These are phyloP conservation scores for Drosophila kikkawai DNA, from an alignment of 1,140 invertebrate species.

Conservation along the genomic window DNA sequence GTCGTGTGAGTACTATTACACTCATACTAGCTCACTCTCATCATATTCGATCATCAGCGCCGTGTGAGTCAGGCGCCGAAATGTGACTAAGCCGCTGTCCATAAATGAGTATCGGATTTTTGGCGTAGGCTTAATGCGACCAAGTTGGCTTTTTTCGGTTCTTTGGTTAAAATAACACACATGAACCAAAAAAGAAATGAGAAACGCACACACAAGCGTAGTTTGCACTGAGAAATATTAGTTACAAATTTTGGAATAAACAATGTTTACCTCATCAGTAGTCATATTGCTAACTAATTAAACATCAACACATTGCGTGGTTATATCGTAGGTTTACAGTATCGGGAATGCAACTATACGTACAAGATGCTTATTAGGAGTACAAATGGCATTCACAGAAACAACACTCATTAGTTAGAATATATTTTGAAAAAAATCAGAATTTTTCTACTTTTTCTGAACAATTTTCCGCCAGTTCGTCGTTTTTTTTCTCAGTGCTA, in stretches of 20 bases:
- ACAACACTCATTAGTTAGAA: not conserved
- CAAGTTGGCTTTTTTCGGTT: conserved; percentile 49
- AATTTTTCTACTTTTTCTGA: not conserved
- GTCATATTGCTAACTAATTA: not conserved
- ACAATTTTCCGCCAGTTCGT: not conserved
- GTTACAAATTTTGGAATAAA: too few relatives aligned
- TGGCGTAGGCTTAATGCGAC: conserved; percentile 59
- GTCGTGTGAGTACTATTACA: conserved; percentile 8
- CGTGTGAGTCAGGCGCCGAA: conserved; percentile 35
- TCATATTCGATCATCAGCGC: conserved; percentile 34
- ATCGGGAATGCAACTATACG: not conserved
- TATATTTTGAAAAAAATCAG: not conserved
- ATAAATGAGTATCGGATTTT: conserved; percentile 47
- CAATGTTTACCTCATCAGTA: not conserved
- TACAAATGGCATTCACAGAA: not conserved
- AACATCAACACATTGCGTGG: not conserved
- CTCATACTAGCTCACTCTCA: conserved; percentile 5
- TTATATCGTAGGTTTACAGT: not conserved
- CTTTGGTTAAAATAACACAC: conserved; percentile 18
- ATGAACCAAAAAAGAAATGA: not conserved
- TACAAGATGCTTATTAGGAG: not conserved
- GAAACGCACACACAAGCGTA: not conserved
- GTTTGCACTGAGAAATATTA: conserved; percentile 1
- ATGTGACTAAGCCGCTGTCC: conserved; percentile 47
- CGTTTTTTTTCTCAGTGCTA: conserved; percentile 16